Evolutionary conservation across 2,888 invertebrate species (phyloP).

Genomic region (Dryococelus australis): DNA sequence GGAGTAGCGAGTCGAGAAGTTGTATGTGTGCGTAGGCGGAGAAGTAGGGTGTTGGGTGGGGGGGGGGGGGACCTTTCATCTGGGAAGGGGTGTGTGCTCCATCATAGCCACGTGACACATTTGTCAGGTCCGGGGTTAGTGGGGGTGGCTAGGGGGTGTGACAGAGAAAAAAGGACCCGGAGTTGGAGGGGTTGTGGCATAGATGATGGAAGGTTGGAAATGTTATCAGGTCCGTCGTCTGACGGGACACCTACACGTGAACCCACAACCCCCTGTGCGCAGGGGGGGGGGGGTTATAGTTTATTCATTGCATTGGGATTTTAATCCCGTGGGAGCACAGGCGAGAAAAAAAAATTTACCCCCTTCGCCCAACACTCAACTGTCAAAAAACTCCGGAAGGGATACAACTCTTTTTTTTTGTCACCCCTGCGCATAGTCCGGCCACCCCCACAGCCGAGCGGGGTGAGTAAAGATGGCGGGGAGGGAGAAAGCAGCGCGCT

Average conservation of each 20-base stretch:
- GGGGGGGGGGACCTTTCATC: slow-evolving; percentile 32
- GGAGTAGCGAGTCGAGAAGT: neutral
- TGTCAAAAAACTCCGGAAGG: neutral
- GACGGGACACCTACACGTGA: neutral
- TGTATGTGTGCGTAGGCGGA: neutral
- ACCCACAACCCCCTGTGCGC: neutral
- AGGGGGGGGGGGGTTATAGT: no score
- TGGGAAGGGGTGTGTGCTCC: slow-evolving; percentile 41
- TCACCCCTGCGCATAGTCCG: neutral
- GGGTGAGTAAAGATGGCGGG: no score
- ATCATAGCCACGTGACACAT: slow-evolving; percentile 47
- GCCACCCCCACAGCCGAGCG: no score
- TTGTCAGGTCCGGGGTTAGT: neutral
- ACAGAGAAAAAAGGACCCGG: neutral
- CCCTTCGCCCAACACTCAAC: neutral
- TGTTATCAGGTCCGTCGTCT: neutral
- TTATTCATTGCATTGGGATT: neutral
- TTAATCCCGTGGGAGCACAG: neutral
- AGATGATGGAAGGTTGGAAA: neutral
- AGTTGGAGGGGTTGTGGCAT: neutral
- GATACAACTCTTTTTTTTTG: neutral
- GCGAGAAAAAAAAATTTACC: neutral
- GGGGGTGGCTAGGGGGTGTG: neutral
- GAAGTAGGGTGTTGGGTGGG: neutral
- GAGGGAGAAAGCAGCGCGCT: neutral